A percentile compares a stretch with the other conserved stretches of the same genome.
phyloP scores from a whole-genome alignment of 1,140 invertebrate genomes.

The Drosophila tsacasi region DNA sequence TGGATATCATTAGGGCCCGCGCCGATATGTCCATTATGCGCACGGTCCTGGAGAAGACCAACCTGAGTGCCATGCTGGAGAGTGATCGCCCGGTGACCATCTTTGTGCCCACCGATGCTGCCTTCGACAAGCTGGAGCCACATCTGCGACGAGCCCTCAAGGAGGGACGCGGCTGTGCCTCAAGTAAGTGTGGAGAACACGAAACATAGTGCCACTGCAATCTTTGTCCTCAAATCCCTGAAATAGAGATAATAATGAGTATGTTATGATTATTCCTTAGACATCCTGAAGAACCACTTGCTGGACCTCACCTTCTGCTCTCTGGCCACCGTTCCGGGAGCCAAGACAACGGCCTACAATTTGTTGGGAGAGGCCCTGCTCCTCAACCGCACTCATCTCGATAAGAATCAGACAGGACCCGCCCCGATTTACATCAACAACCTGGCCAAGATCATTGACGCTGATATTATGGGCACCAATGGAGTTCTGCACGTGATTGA shows the following conservation, averaged over 20 bases:
- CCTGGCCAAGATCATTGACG: slow-evolving; percentile 85
- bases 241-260: too few relatives aligned
- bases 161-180: slow-evolving; percentile 86
- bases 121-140: slow-evolving; percentile 87
- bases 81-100: slow-evolving; percentile 88
- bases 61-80: slow-evolving; percentile 82
- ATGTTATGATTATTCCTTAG: slow-evolving; percentile 65
- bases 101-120: slow-evolving; percentile 89
- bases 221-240: too few relatives aligned
- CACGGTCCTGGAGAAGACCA: slow-evolving; percentile 81
- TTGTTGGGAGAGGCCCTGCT: slow-evolving; percentile 86
- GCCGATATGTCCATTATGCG: slow-evolving; percentile 82
- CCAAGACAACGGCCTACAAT: slow-evolving; percentile 86
- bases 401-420: slow-evolving; percentile 43
- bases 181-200: slow-evolving; percentile 81
- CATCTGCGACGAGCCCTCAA: slow-evolving; percentile 84
- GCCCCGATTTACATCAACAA: slow-evolving; percentile 85
- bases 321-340: slow-evolving; percentile 86
- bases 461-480: slow-evolving; percentile 88
- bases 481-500: slow-evolving; percentile 90
- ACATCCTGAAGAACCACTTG: slow-evolving; percentile 88
- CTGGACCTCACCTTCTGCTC: slow-evolving; percentile 89
- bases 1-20: slow-evolving; percentile 85
- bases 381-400: slow-evolving; percentile 83
- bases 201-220: too few relatives aligned